phyloP scores from a whole-genome alignment of 1,140 invertebrate genomes.

The Eurosta solidaginis region DNA sequence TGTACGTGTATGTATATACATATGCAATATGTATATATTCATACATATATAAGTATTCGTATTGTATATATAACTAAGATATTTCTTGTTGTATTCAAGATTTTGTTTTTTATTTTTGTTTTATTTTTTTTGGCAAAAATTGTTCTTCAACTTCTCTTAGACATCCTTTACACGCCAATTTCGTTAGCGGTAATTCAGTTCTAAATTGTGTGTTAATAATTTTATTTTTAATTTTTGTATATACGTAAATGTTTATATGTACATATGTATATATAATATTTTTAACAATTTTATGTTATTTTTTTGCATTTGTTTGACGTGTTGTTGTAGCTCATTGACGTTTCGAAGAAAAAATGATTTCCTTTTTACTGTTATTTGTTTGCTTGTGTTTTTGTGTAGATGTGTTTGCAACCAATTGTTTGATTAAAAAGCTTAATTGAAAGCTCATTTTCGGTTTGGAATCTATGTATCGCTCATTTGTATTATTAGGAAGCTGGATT shows the following conservation, averaged over 20 bases:
- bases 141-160: constrained; percentile 16
- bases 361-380: background rate
- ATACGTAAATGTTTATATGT: constrained; percentile 11
- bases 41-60: no score
- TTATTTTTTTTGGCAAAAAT: constrained; percentile 28
- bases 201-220: constrained; percentile 14
- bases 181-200: constrained; percentile 24
- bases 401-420: background rate
- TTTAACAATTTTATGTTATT: background rate
- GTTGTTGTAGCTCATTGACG: constrained; percentile 13
- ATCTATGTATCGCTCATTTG: background rate
- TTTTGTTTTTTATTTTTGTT: constrained; percentile 24
- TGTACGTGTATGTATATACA: constrained; percentile 16
- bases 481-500: constrained; percentile 18
- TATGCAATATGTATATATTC: no score
- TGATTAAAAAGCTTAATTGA: background rate
- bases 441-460: background rate
- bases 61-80: constrained; percentile 20
- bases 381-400: background rate
- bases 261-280: background rate
- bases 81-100: constrained; percentile 6
- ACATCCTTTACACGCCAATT: constrained; percentile 13
- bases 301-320: background rate
- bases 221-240: background rate
- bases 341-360: background rate